Evolutionary conservation across 2,888 invertebrate species (phyloP).

Genomic region (Pheosia tremula): DNA sequence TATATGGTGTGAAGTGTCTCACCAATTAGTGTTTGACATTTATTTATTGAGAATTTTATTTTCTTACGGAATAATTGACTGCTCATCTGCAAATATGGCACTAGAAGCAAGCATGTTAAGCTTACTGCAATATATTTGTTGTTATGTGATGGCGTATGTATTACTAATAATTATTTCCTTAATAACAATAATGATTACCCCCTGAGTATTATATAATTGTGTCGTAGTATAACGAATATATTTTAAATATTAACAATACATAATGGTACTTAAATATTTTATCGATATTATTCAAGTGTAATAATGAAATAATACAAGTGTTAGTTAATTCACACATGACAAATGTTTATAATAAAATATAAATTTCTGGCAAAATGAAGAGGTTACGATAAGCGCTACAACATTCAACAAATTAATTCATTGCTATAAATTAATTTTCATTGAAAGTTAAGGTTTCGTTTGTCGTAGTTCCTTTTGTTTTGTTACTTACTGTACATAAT

Average conservation of each 20-base stretch:
- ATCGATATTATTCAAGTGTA: conserved; percentile 37
- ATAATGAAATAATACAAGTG: conserved; percentile 38
- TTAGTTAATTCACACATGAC: conserved; percentile 61
- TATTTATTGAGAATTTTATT: conserved; percentile 85
- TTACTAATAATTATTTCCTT: conserved; percentile 40
- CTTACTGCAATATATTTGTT: conserved; percentile 53
- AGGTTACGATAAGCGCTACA: conserved; percentile 52
- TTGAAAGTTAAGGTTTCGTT: conserved; percentile 33
- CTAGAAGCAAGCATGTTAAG: conserved; percentile 53
- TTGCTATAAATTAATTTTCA: conserved; percentile 11
- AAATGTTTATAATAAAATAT: conserved; percentile 36
- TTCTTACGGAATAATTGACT: conserved; percentile 78
- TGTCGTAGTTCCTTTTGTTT: conserved; percentile 57
- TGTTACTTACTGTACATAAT: conserved; percentile 58
- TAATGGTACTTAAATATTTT: conserved; percentile 63
- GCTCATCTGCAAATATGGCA: conserved; percentile 84
- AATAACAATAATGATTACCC: conserved; percentile 40
- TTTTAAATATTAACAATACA: conserved; percentile 34
- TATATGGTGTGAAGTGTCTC: conserved; percentile 80
- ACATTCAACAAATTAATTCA: conserved; percentile 25
- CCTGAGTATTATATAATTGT: conserved; percentile 39
- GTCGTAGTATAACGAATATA: conserved; percentile 35
- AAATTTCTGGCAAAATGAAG: conserved; percentile 31
- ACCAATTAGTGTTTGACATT: conserved; percentile 82
- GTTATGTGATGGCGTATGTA: conserved; percentile 51